Evolutionary conservation across 2,888 invertebrate genomes (phyloP), one percentile per base, ranked within the genome.

Genomic region (Orchesella flavescens): DNA sequence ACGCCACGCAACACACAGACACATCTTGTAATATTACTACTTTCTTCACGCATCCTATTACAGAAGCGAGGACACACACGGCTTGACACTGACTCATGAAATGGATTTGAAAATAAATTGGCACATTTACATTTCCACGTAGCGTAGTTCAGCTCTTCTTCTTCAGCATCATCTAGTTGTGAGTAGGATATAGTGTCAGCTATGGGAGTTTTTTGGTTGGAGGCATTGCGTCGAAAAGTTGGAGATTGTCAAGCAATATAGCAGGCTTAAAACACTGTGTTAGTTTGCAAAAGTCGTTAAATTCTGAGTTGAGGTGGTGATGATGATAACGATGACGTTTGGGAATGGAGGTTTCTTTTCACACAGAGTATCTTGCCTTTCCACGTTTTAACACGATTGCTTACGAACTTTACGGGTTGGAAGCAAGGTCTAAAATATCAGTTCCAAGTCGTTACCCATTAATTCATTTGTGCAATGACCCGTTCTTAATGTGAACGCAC

Each of bases 61-160:
- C 9, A 3, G 13, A 49, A 49, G 49, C 34, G 49, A 49, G n/a
- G 24, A 63, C 24, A 49, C 21, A 49, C 68, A 49, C 61, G 63
- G 61, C 49, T 78, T 78, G 78, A 78, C 78, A 78, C 23, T 78
- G 78, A 78, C 61, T 78, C 78, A 78, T 78, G 78, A 78, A 78
- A 69, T 71, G 63, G 61, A 71, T 49, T 55, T 44, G 19, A 49
- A 78, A 23, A 61, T 71, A 78, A 78, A 78, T 78, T 63, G 78
- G 49, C 78, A 77, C 78, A 78, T 78, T 78, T 78, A 63, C 71
- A 69, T 78, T 78, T 71, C 63, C 69, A 77, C 23, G 57, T 68
- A 24, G 21, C 34, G 7, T n/a, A 7, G 59, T 46, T 17, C 57
- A 59, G 7, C 43, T 17, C 57, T 57, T 17, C 57, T 9, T 72